These are phyloP conservation scores for Disparrhopalites patrizii DNA, from an alignment of 2,888 invertebrate species.

Conservation along the genomic window DNA sequence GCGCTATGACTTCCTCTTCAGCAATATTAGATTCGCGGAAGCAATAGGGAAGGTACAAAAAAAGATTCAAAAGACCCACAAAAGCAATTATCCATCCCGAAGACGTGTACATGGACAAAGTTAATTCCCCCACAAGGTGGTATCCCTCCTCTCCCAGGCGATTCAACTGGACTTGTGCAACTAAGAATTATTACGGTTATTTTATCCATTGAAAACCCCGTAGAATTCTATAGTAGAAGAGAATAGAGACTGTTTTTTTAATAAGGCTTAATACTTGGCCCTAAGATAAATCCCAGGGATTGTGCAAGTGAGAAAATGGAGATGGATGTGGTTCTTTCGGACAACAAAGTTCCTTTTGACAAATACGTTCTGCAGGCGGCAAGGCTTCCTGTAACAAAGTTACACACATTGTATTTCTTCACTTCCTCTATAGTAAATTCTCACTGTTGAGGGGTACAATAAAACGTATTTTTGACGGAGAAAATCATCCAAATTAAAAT, in stretches of 20 bases:
- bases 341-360: slow-evolving; percentile 74
- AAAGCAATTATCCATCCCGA: slow-evolving; percentile 79
- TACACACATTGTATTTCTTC: no score
- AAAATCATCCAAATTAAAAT: no score
- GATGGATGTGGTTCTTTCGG: slow-evolving; percentile 76
- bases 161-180: slow-evolving; percentile 73
- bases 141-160: slow-evolving; percentile 68
- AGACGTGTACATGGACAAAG: slow-evolving; percentile 82
- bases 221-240: background rate
- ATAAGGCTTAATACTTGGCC: slow-evolving; percentile 62
- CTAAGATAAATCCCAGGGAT: slow-evolving; percentile 80
- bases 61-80: slow-evolving; percentile 67
- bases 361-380: slow-evolving; percentile 79
- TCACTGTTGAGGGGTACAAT: no score
- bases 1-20: slow-evolving; percentile 67
- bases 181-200: slow-evolving; percentile 50
- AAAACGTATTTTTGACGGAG: no score
- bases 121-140: slow-evolving; percentile 56
- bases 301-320: slow-evolving; percentile 79
- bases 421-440: no score
- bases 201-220: slow-evolving; percentile 5
- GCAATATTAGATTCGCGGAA: slow-evolving; percentile 75
- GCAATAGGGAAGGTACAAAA: slow-evolving; percentile 68
- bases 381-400: slow-evolving; percentile 73
- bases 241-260: background rate